Conservation (phyloP, 2,797 vertebrate species). For the Xenentodon cancila region DNA sequence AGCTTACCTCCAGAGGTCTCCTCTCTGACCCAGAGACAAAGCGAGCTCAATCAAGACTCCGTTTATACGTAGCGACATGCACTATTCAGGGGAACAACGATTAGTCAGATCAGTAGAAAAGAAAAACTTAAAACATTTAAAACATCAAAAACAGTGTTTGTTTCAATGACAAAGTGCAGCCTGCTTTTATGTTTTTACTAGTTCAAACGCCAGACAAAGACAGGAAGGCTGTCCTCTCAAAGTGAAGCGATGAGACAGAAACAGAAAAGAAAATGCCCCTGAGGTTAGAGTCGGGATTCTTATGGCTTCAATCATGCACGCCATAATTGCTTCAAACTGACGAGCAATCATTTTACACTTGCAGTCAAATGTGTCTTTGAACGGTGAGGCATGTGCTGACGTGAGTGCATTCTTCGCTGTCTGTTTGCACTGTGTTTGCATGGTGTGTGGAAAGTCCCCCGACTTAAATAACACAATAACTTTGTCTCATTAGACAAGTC, state of each 20-base stretch:
- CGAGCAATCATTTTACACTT: constrained; percentile 75
- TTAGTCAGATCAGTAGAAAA: constrained; percentile 1
- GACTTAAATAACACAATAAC: constrained; percentile 44
- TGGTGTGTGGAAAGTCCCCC: constrained; percentile 54
- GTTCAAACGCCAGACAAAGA: constrained; percentile 49
- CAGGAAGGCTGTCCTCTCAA: constrained; percentile 42
- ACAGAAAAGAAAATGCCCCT: constrained; percentile 26
- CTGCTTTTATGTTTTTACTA: constrained; percentile 33
- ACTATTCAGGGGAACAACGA: no score
- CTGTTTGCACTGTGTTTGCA: constrained; percentile 19
- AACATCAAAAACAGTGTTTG: not conserved
- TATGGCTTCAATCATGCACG: constrained; percentile 68
- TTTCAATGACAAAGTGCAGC: constrained; percentile 44
- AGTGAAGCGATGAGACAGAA: constrained; percentile 50
- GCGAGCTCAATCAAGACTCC: no score
- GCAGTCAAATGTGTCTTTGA: constrained; percentile 69
- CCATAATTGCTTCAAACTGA: constrained; percentile 73
- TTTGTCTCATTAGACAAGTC: constrained; percentile 34
- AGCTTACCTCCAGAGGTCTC: no score
- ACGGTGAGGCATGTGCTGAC: constrained; percentile 71
- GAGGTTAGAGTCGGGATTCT: constrained; percentile 55
- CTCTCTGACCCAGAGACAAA: no score
- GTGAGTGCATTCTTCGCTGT: constrained; percentile 67
- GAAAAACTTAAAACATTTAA: constrained; percentile 4
- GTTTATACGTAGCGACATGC: no score